Percentiles rank a stretch among this genome's conserved stretches.
Evolutionary conservation across 2,113 vertebrate species (phyloP).

Genomic region (Ageneiosus marmoratus): DNA sequence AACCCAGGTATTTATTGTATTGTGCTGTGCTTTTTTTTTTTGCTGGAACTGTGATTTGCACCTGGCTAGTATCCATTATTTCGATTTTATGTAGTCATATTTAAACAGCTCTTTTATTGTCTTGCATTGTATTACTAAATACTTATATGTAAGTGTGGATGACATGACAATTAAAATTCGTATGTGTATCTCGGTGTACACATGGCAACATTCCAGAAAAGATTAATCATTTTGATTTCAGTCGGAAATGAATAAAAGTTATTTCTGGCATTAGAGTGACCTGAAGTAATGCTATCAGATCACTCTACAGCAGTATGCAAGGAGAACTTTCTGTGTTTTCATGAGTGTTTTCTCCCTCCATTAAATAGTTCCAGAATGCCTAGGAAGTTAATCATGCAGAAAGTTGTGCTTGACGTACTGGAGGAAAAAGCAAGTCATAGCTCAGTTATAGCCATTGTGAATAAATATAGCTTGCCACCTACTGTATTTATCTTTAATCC

Average conservation of each 20-base stretch:
- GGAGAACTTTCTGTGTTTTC: neutral
- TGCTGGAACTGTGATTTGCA: neutral
- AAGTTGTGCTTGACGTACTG: neutral
- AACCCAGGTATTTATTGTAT: neutral
- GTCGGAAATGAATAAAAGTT: neutral
- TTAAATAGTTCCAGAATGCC: neutral
- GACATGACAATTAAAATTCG: neutral
- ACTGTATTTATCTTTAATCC: neutral
- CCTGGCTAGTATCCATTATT: neutral
- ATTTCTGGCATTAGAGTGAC: neutral
- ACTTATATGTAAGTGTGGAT: neutral
- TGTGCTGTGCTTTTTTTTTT: neutral
- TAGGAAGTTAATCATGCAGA: constrained; percentile 15
- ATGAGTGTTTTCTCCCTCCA: neutral
- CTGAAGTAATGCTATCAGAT: neutral
- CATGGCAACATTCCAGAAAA: neutral
- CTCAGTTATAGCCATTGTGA: neutral
- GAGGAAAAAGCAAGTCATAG: neutral
- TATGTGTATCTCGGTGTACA: neutral
- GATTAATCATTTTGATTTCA: constrained; percentile 6
- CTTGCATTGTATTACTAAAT: neutral
- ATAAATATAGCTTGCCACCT: neutral
- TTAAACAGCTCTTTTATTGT: neutral
- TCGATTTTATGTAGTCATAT: neutral
- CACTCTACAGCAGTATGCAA: neutral